These are phyloP conservation scores for Spilogale gracilis DNA, from an alignment of 2,113 vertebrate species.

Conservation along the genomic window DNA sequence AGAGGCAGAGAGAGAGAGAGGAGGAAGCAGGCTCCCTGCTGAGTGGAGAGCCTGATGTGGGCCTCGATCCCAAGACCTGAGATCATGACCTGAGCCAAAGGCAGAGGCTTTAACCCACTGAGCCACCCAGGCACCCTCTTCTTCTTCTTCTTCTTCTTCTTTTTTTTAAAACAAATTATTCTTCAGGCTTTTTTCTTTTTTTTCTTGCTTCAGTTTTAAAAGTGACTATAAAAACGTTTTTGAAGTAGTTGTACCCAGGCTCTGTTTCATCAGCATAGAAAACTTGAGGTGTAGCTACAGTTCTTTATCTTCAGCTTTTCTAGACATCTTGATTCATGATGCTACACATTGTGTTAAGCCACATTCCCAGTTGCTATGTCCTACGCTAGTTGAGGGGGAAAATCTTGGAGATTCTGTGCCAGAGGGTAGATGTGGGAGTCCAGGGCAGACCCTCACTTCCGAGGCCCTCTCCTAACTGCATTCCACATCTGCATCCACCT, in stretches of 20 bases:
- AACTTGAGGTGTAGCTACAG: background rate
- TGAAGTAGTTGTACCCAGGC: background rate
- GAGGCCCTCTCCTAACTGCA: background rate
- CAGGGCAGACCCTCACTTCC: background rate
- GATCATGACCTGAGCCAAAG: no score
- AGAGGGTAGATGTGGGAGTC: background rate
- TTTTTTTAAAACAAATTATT: constrained; percentile 27
- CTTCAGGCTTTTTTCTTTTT: background rate
- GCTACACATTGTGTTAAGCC: background rate
- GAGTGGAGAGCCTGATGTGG: no score
- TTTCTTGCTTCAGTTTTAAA: constrained; percentile 47
- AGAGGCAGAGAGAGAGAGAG: no score
- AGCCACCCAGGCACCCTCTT: no score
- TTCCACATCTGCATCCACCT: background rate
- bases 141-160: no score
- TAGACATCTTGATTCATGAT: background rate
- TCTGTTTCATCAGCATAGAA: constrained; percentile 1
- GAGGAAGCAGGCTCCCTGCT: no score
- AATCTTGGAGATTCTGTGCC: background rate
- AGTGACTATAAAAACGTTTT: constrained; percentile 13
- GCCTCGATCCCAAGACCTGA: no score
- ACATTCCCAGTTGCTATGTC: background rate
- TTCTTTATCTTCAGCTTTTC: background rate
- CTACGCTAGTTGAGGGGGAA: background rate
- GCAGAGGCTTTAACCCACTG: no score